These are phyloP conservation scores for Sebastes alutus DNA, from an alignment of 2,797 vertebrate genomes.

Conservation along the genomic window DNA sequence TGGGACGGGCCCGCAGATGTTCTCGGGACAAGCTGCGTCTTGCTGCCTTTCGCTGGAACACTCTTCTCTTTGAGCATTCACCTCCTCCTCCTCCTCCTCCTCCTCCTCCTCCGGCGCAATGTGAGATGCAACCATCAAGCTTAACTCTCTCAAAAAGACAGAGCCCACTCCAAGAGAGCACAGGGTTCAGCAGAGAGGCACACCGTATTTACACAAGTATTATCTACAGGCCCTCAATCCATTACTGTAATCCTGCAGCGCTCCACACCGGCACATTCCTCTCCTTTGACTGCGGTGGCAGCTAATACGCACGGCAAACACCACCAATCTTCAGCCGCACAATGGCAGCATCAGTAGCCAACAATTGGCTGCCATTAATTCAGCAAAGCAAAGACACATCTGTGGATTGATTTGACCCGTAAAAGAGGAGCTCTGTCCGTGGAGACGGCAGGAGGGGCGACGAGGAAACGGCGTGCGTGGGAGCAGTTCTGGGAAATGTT, in stretches of 20 bases:
- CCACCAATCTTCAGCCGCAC: constrained; percentile 55
- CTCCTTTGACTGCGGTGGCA: constrained; percentile 62
- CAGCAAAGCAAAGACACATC: constrained; percentile 39
- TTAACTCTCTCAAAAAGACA: constrained; percentile 80
- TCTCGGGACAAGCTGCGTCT: constrained; percentile 92
- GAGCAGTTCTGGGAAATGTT: constrained; percentile 78
- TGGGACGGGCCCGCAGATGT: constrained; percentile 96
- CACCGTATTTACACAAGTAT: constrained; percentile 82
- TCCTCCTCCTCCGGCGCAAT: constrained; percentile 79
- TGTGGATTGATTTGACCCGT: constrained; percentile 30
- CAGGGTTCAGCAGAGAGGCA: constrained; percentile 83
- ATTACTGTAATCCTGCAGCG: constrained; percentile 82
- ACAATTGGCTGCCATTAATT: constrained; percentile 67
- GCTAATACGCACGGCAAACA: constrained; percentile 72
- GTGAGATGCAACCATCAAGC: constrained; percentile 78
- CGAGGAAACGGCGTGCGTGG: constrained; percentile 49
- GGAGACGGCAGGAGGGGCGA: constrained; percentile 33
- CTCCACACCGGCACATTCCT: constrained; percentile 67
- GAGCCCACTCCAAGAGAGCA: constrained; percentile 74
- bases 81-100: constrained; percentile 54
- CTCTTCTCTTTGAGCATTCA: constrained; percentile 92
- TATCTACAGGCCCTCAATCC: constrained; percentile 81
- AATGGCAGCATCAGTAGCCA: constrained; percentile 44
- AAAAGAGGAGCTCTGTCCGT: background rate
- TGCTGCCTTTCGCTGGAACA: constrained; percentile 93